phyloP scores from a whole-genome alignment of 2,888 invertebrate genomes.

The Xanthorhoe designata region DNA sequence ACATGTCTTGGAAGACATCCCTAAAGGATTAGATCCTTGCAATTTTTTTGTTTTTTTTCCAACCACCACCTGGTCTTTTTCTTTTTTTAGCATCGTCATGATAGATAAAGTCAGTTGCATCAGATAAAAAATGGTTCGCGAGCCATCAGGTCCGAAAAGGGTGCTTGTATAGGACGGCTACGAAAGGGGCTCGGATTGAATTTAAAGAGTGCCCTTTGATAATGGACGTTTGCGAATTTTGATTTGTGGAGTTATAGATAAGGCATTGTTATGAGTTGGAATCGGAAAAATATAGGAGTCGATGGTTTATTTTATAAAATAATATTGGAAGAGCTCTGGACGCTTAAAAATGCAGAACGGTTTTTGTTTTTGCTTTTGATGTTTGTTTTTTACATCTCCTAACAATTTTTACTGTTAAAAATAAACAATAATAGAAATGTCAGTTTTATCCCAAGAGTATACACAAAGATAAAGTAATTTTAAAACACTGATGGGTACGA shows the following conservation, averaged over 20 bases:
- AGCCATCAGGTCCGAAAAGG: constrained; percentile 60
- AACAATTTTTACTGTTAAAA: too few species aligned
- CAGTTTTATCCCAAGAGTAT: too few species aligned
- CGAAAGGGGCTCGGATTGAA: constrained; percentile 61
- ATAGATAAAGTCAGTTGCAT: constrained; percentile 67
- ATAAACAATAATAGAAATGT: too few species aligned
- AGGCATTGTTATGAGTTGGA: constrained; percentile 58
- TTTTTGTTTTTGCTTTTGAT: neutral
- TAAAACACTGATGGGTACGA: too few species aligned
- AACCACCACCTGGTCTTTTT: constrained; percentile 70
- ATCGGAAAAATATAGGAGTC: constrained; percentile 29
- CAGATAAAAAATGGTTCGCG: constrained; percentile 67
- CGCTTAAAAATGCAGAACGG: neutral
- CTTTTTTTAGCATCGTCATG: constrained; percentile 70
- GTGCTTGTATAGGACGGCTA: constrained; percentile 47
- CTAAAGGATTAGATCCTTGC: constrained; percentile 65
- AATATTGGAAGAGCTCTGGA: neutral
- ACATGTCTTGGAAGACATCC: constrained; percentile 64
- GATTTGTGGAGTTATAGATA: constrained; percentile 70
- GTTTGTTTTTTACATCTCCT: neutral
- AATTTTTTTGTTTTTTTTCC: constrained; percentile 44
- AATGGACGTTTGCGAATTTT: constrained; percentile 53
- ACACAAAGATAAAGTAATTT: too few species aligned
- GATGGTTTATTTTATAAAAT: neutral
- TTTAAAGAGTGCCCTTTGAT: constrained; percentile 63